Conservation (phyloP, 2,888 invertebrate genomes). For the Scotopteryx bipunctaria region DNA sequence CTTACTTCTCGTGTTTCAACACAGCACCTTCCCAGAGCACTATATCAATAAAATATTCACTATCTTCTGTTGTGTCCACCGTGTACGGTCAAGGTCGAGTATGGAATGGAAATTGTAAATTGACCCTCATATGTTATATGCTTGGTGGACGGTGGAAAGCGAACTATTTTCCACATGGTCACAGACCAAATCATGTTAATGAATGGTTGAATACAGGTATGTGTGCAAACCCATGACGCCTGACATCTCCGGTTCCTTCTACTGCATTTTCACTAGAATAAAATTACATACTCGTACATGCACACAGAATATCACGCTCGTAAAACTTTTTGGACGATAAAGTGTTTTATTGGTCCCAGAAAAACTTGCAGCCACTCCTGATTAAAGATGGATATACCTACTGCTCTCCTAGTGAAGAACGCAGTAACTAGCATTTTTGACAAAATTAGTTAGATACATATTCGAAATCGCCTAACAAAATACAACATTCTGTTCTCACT, state of each 20-base stretch:
- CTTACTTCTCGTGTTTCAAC: conserved; percentile 37
- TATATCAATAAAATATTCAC: conserved; percentile 33
- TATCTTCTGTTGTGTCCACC: conserved; percentile 31
- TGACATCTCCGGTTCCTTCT: conserved; percentile 24
- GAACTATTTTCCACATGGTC: conserved; percentile 64
- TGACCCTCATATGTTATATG: conserved; percentile 66
- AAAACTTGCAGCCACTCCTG: too few species aligned
- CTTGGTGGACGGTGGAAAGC: conserved; percentile 57
- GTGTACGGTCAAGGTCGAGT: conserved; percentile 56
- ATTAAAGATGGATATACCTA: too few species aligned
- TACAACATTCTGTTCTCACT: too few species aligned
- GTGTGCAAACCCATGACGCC: conserved; percentile 56
- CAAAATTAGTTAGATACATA: too few species aligned
- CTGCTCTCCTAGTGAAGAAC: too few species aligned
- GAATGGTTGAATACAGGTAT: conserved; percentile 48
- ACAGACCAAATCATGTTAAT: conserved; percentile 74
- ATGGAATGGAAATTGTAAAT: conserved; percentile 51
- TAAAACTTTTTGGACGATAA: too few species aligned
- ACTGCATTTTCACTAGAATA: conserved; percentile 7
- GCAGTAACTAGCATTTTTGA: too few species aligned
- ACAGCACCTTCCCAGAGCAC: conserved; percentile 25
- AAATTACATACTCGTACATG: too few species aligned
- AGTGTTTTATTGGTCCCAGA: too few species aligned
- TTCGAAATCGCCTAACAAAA: too few species aligned
- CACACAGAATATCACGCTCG: too few species aligned